Base-by-base conservation (phyloP, 1,140 invertebrate genomes). In the Centruroides sculpturatus region DNA sequence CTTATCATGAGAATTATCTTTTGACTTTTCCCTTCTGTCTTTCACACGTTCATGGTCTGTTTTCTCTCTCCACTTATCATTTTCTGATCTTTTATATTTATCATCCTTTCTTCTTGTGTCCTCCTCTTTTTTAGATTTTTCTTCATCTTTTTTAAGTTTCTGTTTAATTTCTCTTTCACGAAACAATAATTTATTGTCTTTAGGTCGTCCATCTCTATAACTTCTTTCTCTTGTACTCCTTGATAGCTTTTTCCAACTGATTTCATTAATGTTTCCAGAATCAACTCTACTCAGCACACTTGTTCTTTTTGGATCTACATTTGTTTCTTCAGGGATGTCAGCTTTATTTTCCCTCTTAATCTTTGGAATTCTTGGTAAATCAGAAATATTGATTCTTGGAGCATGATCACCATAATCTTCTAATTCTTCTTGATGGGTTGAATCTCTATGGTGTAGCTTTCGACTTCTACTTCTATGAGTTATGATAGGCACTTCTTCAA, bases 221-320 rank as follows among this genome's bases (percentile, higher is more conserved):
- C 87, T 89, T 57, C 88, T 75, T 64, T 87, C 86, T 69, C 88
- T 89, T 6, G 81, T 83, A 65, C 75, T 84, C 69, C 86, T 89
- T 9, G 85, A 85, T 2, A 87, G 74, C 71, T 89, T 89, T 67
- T 89, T 91, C 76, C 90, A 92, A 13, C 59, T 57, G 8, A 66
- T 64, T 57, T 66, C 65, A 34, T 9, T 41, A 35, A 13, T 34
- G 5, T 35, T 35, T 9, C 59, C 64, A 52, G 56, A 47, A 64
- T 66, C 65, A 35, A 66, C 55, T 47, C 62, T 50, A 41, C 59
- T 51, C 49, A 66, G 59, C 6, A 66, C 65, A 66, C 65, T 64
- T 35, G 59, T 59, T 35, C 65, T 49, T 55, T 66, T 66, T 13
- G 12, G 55, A 46, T 66, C 65, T 49, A 58, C 34, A 35, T 59